A percentile compares a stretch with the other conserved stretches of the same genome.
Conservation (phyloP, 2,888 invertebrate genomes). For the Taenaris catops region DNA sequence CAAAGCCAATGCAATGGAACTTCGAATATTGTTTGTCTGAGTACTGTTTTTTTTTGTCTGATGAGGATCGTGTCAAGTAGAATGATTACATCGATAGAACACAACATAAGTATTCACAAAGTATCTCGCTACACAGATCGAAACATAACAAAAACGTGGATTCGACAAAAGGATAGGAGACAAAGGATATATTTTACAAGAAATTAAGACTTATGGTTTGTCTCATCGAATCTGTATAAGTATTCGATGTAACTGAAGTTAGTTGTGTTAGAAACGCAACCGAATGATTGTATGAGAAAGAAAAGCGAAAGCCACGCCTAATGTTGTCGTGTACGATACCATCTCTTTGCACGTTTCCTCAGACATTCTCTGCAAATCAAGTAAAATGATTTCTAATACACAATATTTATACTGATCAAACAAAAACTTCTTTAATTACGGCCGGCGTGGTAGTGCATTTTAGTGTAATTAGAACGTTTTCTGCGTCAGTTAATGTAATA, state of each 20-base stretch:
- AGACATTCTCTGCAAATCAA: constrained; percentile 90
- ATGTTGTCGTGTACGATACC: constrained; percentile 80
- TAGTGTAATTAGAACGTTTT: constrained; percentile 18
- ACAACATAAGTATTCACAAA: constrained; percentile 60
- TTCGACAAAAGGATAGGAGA: constrained; percentile 38
- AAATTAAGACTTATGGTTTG: constrained; percentile 41
- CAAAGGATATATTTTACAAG: constrained; percentile 34
- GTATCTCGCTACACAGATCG: constrained; percentile 64
- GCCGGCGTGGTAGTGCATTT: constrained; percentile 15
- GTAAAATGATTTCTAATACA: constrained; percentile 68
- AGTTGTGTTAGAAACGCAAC: constrained; percentile 73
- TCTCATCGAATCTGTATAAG: constrained; percentile 48
- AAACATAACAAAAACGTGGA: constrained; percentile 59
- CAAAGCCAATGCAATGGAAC: constrained; percentile 67
- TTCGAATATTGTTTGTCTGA: constrained; percentile 23
- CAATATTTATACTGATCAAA: constrained; percentile 31
- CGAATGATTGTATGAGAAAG: constrained; percentile 69
- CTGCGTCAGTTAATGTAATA: constrained; percentile 14
- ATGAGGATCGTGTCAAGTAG: constrained; percentile 35
- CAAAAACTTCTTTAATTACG: constrained; percentile 7
- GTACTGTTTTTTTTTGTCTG: constrained; percentile 20
- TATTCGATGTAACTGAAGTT: constrained; percentile 56
- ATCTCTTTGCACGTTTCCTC: constrained; percentile 91
- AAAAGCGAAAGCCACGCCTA: constrained; percentile 79
- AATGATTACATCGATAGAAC: constrained; percentile 63